A percentile compares a stretch with the other conserved stretches of the same genome.
phyloP scores from a whole-genome alignment of 1,140 invertebrate genomes.

The Lepeophtheirus salmonis region DNA sequence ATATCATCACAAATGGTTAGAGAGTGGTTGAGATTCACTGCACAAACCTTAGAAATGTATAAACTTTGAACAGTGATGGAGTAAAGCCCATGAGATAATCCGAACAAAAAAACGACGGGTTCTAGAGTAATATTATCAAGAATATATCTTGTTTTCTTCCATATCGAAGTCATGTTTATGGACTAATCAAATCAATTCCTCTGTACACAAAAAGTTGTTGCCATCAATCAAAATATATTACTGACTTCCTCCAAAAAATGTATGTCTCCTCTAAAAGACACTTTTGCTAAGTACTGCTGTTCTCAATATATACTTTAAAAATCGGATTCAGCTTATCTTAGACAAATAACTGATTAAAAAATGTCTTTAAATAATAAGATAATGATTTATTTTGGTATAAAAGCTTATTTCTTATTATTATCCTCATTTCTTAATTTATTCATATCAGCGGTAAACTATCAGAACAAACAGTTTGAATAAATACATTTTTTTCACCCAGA shows the following conservation, averaged over 20 bases:
- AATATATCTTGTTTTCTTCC: neutral
- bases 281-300: too few species aligned
- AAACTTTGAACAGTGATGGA: neutral
- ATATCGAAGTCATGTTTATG: neutral
- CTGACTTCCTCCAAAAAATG: neutral
- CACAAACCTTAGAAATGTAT: slow-evolving; percentile 10
- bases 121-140: neutral
- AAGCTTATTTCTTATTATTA: too few species aligned
- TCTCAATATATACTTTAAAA: too few species aligned
- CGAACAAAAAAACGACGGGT: neutral
- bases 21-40: slow-evolving; percentile 5
- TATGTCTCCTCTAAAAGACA: too few species aligned
- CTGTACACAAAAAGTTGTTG: neutral
- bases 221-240: neutral
- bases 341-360: too few species aligned
- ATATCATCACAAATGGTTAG: slow-evolving; percentile 6
- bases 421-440: too few species aligned
- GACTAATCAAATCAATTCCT: neutral
- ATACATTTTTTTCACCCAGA: too few species aligned
- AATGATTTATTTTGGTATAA: too few species aligned
- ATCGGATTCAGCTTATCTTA: too few species aligned
- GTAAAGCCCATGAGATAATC: neutral
- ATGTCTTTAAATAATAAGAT: too few species aligned
- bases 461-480: too few species aligned
- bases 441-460: too few species aligned